Evolutionary conservation across 2,113 vertebrate genomes (phyloP).

Genomic region (Acanthochromis polyacanthus): DNA sequence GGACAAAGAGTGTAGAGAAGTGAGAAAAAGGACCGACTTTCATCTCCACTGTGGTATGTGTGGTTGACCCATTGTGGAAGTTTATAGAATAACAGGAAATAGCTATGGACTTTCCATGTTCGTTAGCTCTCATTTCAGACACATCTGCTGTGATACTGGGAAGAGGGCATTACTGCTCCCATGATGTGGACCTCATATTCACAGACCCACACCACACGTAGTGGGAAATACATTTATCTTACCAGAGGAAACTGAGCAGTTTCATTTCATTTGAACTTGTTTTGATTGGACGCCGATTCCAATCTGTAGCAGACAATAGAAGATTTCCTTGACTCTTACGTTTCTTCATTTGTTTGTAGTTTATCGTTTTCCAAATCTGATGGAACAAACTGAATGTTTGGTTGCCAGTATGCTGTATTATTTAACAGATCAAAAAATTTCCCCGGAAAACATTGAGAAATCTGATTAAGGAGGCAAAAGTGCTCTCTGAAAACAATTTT

Average conservation of each 20-base stretch:
- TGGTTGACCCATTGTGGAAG: conserved; percentile 70
- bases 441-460: conserved; percentile 7
- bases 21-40: conserved; percentile 53
- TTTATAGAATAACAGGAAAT: conserved; percentile 81
- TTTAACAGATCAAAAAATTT: conserved; percentile 11
- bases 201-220: conserved; percentile 25
- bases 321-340: background rate
- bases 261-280: background rate
- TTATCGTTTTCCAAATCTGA: background rate
- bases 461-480: conserved; percentile 37
- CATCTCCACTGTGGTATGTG: conserved; percentile 73
- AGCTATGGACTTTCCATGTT: conserved; percentile 65
- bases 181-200: conserved; percentile 23
- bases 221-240: background rate
- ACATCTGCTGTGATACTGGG: conserved; percentile 57
- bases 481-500: conserved; percentile 34
- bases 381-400: background rate
- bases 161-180: conserved; percentile 34
- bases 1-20: conserved; percentile 22
- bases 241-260: background rate
- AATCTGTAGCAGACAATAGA: background rate
- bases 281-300: background rate
- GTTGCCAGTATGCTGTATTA: background rate
- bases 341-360: background rate
- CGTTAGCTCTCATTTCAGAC: conserved; percentile 61